These are phyloP conservation scores for Hyperoodon ampullatus DNA, from an alignment of 2,113 vertebrate genomes.

Conservation along the genomic window DNA sequence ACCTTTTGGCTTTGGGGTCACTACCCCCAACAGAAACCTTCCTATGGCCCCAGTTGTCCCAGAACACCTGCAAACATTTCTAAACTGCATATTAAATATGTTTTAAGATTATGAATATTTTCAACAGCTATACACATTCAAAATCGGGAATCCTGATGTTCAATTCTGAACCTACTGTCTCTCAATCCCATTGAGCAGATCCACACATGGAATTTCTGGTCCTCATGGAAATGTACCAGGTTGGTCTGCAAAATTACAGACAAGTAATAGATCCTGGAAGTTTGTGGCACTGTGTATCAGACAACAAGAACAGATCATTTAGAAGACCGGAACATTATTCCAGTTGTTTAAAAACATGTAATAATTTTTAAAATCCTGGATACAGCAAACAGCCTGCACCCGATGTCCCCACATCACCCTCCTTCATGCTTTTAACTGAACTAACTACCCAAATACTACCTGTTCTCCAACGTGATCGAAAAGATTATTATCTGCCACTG, in stretches of 20 bases:
- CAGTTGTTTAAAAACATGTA: background rate
- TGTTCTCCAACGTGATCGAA: background rate
- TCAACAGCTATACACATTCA: background rate
- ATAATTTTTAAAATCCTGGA: background rate
- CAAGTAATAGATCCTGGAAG: accelerated
- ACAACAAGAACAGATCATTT: background rate
- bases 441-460: background rate
- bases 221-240: background rate
- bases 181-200: accelerated
- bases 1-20: background rate
- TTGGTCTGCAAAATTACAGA: accelerated
- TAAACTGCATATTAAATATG: background rate
- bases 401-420: background rate
- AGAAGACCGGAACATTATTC: background rate
- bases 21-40: background rate
- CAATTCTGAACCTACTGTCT: background rate
- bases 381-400: accelerated
- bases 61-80: background rate
- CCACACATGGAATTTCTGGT: background rate
- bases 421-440: background rate
- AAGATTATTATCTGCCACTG: background rate
- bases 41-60: background rate
- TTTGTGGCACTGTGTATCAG: background rate
- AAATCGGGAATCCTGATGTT: background rate
- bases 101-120: background rate